A percentile compares a stretch with the other conserved stretches of the same genome.
phyloP scores from a whole-genome alignment of 2,113 vertebrate genomes.

The Clupea harengus region DNA sequence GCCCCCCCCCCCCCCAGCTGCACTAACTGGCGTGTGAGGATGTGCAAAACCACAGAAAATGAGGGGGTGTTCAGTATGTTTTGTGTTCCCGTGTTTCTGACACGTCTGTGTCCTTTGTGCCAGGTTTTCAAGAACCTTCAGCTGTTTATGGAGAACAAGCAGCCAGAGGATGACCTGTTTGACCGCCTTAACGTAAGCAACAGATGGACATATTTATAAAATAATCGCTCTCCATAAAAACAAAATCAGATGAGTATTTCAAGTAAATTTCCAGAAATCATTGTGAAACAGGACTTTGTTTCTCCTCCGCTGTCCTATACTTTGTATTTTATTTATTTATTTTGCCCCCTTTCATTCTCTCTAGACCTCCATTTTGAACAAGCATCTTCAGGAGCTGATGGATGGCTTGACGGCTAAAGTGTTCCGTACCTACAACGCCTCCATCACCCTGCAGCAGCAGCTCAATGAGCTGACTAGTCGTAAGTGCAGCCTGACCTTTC shows the following conservation, averaged over 20 bases:
- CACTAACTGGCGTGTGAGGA: not conserved
- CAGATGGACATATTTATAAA: slow-evolving; percentile 20
- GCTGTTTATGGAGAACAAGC: slow-evolving; percentile 98
- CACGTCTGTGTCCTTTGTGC: slow-evolving; percentile 27
- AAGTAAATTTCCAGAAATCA: not conserved
- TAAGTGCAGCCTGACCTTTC: slow-evolving; percentile 60
- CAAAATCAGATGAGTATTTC: not conserved
- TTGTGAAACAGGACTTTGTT: not conserved
- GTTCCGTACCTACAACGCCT: slow-evolving; percentile 98
- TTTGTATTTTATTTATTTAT: not conserved
- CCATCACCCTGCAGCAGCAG: slow-evolving; percentile 96
- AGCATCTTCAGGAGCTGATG: slow-evolving; percentile 98
- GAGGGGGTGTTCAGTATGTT: not conserved
- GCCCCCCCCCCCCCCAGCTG: not conserved
- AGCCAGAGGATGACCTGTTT: slow-evolving; percentile 95
- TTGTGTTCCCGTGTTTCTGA: not conserved
- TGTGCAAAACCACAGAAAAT: not conserved
- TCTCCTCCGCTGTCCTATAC: not conserved
- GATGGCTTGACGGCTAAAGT: slow-evolving; percentile 97
- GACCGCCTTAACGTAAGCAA: slow-evolving; percentile 92
- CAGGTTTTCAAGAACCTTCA: slow-evolving; percentile 98
- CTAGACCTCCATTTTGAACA: slow-evolving; percentile 95
- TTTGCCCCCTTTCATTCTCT: not conserved
- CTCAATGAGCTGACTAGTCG: slow-evolving; percentile 89
- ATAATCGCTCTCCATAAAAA: slow-evolving; percentile 10